These are phyloP conservation scores for Mantis religiosa DNA, from an alignment of 2,888 invertebrate species.

Conservation along the genomic window DNA sequence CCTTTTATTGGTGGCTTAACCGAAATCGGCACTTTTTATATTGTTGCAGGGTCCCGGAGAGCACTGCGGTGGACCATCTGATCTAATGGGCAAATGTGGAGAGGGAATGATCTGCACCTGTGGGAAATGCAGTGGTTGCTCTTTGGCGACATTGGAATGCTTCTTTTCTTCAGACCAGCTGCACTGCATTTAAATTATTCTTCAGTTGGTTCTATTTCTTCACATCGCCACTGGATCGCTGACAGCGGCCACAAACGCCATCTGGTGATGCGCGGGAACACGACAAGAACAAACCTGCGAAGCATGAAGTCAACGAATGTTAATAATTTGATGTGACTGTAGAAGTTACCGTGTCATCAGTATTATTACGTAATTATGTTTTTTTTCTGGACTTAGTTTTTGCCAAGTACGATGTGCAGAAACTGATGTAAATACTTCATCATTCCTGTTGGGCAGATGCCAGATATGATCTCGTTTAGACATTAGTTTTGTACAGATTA, in stretches of 20 bases:
- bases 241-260: neutral
- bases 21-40: neutral
- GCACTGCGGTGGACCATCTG: conserved; percentile 43
- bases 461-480: too few relatives aligned
- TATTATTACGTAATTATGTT: neutral
- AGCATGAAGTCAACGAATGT: neutral
- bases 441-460: too few relatives aligned
- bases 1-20: too few relatives aligned
- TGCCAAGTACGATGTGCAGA: too few relatives aligned
- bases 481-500: too few relatives aligned
- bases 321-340: too few relatives aligned
- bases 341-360: neutral
- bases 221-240: neutral
- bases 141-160: conserved; percentile 37
- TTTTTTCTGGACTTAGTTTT: too few relatives aligned
- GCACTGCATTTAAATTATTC: conserved; percentile 20
- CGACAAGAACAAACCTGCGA: neutral
- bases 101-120: conserved; percentile 44
- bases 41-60: conserved; percentile 47
- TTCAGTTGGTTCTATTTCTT: neutral
- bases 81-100: conserved; percentile 42
- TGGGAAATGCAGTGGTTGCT: conserved; percentile 45
- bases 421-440: too few relatives aligned
- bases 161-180: conserved; percentile 32
- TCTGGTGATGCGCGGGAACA: neutral